Evolutionary conservation across 2,797 vertebrate species (phyloP).

Genomic region (Poliocrania exsul): DNA sequence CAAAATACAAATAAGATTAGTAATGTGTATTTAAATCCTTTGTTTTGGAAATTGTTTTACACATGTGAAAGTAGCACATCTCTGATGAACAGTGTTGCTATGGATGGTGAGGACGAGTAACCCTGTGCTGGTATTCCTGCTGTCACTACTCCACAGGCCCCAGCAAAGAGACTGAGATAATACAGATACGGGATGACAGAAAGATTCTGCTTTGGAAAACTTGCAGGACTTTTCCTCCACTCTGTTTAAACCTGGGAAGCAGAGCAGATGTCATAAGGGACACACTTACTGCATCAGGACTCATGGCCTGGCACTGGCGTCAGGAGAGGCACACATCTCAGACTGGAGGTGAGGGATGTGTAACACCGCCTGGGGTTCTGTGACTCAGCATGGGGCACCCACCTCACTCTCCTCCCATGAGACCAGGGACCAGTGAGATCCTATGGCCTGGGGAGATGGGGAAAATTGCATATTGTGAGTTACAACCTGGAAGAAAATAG

Average conservation of each 20-base stretch:
- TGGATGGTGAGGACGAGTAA: not conserved
- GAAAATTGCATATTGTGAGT: not conserved
- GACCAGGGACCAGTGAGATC: not conserved
- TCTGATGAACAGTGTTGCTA: not conserved
- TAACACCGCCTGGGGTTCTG: not conserved
- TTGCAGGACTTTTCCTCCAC: not conserved
- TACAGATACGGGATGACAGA: not conserved
- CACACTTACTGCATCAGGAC: fast-evolving
- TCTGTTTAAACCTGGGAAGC: not conserved
- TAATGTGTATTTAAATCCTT: not conserved
- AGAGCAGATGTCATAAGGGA: not conserved
- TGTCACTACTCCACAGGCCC: not conserved
- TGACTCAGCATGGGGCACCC: not conserved
- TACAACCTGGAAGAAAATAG: not conserved
- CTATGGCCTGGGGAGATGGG: not conserved
- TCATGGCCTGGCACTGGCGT: not conserved
- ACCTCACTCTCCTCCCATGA: not conserved
- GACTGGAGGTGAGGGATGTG: not conserved
- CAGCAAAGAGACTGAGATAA: not conserved
- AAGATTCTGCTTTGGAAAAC: not conserved
- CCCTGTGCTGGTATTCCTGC: not conserved
- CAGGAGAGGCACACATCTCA: not conserved
- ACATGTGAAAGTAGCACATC: not conserved
- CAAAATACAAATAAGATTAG: not conserved
- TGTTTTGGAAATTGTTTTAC: not conserved